Conservation (phyloP, 2,888 invertebrate species). For the Sinhomidia bicolor region DNA sequence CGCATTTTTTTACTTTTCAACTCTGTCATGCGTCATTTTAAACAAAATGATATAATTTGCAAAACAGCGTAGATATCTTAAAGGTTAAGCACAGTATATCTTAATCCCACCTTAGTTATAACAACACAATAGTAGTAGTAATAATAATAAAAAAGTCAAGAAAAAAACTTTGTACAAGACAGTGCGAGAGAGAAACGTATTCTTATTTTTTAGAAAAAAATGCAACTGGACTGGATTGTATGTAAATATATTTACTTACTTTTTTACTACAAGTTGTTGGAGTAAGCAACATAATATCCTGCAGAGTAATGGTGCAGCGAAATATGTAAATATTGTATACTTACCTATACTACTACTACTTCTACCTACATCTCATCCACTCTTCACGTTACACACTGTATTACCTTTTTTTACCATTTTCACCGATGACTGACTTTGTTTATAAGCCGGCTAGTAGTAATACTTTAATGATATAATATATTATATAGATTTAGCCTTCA, state of each 20-base stretch:
- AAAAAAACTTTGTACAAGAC: neutral
- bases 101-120: conserved; percentile 28
- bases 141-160: neutral
- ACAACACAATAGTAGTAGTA: too few relatives aligned
- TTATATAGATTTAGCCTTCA: neutral
- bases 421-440: conserved; percentile 38
- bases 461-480: neutral
- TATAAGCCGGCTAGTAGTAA: neutral
- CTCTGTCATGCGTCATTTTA: conserved; percentile 39
- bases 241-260: neutral
- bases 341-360: too few relatives aligned
- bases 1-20: too few relatives aligned
- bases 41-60: conserved; percentile 61
- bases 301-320: conserved; percentile 1
- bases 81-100: conserved; percentile 6
- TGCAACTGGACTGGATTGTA: neutral
- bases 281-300: conserved; percentile 25
- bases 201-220: neutral
- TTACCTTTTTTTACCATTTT: neutral
- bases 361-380: too few relatives aligned
- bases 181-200: too few relatives aligned
- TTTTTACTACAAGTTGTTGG: neutral
- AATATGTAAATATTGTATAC: conserved; percentile 19
- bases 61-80: neutral
- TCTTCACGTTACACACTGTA: too few relatives aligned